phyloP scores from a whole-genome alignment of 2,888 invertebrate species.

The Tinea trinotella region DNA sequence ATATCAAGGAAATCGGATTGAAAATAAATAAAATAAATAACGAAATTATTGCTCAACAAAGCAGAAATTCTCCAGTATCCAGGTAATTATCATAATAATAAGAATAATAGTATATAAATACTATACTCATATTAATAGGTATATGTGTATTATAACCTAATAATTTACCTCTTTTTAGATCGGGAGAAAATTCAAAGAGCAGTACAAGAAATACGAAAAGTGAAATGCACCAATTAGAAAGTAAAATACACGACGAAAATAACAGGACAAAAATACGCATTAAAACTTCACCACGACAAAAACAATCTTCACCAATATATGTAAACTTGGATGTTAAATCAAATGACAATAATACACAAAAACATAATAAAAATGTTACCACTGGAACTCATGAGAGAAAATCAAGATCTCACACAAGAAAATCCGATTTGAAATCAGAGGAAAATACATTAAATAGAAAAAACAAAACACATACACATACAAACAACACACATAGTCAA shows the following conservation, averaged over 20 bases:
- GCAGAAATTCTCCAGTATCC: background rate
- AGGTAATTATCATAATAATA: no score
- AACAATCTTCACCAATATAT: background rate
- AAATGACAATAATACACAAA: background rate
- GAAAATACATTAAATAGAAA: slow-evolving; percentile 23
- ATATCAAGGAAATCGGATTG: background rate
- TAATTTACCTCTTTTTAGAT: no score
- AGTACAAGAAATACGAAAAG: background rate
- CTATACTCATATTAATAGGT: no score
- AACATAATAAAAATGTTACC: background rate
- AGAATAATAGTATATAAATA: no score
- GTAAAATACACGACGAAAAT: slow-evolving; percentile 3
- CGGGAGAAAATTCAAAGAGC: slow-evolving; percentile 1
- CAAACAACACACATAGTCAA: slow-evolving; percentile 21
- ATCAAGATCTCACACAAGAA: slow-evolving; percentile 5
- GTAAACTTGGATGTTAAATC: background rate
- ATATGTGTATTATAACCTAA: no score
- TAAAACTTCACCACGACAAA: slow-evolving; percentile 13
- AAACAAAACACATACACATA: slow-evolving; percentile 21
- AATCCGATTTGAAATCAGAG: background rate
- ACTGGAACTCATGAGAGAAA: background rate
- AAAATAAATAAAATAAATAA: background rate
- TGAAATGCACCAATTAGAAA: background rate
- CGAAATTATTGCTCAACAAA: slow-evolving; percentile 4
- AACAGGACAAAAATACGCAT: slow-evolving; percentile 2